Percentiles rank a stretch among this genome's conserved stretches.
Conservation (phyloP, 2,113 vertebrate species). For the cat (Felis catus) region DNA sequence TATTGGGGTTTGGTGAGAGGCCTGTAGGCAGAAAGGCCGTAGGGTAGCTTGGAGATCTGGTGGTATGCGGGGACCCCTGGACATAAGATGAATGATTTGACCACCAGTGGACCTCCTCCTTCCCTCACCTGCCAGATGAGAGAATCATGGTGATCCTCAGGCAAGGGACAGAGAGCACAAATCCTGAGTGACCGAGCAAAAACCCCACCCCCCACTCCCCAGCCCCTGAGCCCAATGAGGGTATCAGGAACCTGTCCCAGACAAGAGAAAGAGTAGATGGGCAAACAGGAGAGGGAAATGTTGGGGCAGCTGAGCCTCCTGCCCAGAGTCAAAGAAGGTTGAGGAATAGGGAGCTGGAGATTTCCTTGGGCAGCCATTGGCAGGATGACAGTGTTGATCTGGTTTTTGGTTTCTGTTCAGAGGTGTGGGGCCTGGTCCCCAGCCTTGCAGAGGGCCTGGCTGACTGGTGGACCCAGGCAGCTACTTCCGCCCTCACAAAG, state of each 20-base stretch:
- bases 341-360: background rate
- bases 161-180: background rate
- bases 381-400: background rate
- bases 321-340: background rate
- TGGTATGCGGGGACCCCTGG: background rate
- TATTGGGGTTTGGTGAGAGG: background rate
- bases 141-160: background rate
- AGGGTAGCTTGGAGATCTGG: background rate
- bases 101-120: background rate
- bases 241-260: background rate
- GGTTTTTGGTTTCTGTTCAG: constrained; percentile 1
- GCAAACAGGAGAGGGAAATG: background rate
- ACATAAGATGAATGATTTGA: background rate
- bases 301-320: background rate
- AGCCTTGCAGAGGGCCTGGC: background rate
- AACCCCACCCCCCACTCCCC: background rate
- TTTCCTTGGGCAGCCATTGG: background rate
- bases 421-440: background rate
- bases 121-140: background rate
- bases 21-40: background rate
- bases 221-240: background rate
- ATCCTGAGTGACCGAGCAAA: background rate
- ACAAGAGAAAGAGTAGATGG: background rate
- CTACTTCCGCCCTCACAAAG: background rate
- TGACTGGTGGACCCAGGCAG: background rate